Conservation (phyloP, 1,140 invertebrate genomes). For the Contarinia nasturtii region DNA sequence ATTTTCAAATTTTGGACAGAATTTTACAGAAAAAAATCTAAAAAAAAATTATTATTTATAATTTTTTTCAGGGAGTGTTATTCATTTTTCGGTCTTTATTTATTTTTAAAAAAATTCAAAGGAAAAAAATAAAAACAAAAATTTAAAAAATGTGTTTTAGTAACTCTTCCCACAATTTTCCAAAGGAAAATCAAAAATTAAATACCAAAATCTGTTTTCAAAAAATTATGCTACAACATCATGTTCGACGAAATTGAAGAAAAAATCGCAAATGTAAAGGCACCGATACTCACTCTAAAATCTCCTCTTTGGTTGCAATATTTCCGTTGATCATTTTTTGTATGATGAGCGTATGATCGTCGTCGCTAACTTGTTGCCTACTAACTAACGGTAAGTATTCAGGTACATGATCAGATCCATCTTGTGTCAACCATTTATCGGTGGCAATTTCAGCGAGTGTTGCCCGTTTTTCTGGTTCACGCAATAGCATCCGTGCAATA, state of each 20-base stretch:
- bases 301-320: constrained; percentile 86
- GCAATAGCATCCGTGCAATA: constrained; percentile 79
- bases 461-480: constrained; percentile 78
- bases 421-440: constrained; percentile 66
- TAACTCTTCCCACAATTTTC: too few relatives aligned
- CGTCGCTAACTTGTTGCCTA: constrained; percentile 67
- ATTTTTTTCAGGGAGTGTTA: too few relatives aligned
- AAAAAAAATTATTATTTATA: too few relatives aligned
- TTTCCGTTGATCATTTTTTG: constrained; percentile 92
- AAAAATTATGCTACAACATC: not conserved
- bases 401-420: constrained; percentile 18
- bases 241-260: not conserved
- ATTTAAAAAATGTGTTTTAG: too few relatives aligned
- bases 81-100: too few relatives aligned
- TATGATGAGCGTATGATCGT: constrained; percentile 80
- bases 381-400: constrained; percentile 61
- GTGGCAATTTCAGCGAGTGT: constrained; percentile 71
- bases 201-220: too few relatives aligned
- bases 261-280: not conserved
- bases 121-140: too few relatives aligned
- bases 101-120: too few relatives aligned
- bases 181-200: too few relatives aligned
- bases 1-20: too few relatives aligned
- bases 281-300: constrained; percentile 50
- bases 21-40: too few relatives aligned